Base-by-base conservation (phyloP, 2,113 vertebrate species). In the Hippopotamus amphibius region DNA sequence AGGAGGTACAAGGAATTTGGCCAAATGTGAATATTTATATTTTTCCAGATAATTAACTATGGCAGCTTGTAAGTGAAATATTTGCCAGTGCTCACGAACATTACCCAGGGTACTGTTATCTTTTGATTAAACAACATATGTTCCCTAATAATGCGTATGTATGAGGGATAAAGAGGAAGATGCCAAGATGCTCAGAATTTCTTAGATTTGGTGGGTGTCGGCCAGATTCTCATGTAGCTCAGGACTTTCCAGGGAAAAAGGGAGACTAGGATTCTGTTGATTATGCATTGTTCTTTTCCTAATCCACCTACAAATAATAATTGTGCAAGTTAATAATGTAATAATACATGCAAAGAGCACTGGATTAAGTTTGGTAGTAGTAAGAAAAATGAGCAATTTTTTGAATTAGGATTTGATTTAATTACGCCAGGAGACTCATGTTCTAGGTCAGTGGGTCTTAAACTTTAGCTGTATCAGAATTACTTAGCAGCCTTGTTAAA, bases 121-220 rank as follows among this genome's bases (percentile, higher is more conserved):
- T 97, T 98, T 97, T 92, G 65, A 94, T 97, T 94, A 97, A 98
- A 96, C 63, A 93, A 81, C 22, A 28, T 80, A 93, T 86, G 87
- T 96, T 96, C 82, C 86, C 11, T 92, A 98, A 92, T 94, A 68
- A 84, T n/a, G 26, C 15, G 96, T 97, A 96, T 57, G 65, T 88
- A 30, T 95, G 79, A 97, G 10, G 21, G 24, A 88, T 72, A 96
- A 87, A 96, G 41, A 96, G 43, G 96, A 90, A 95, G 89, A 6
- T 83, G 30, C 88, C 94, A 97, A 93, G 69, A 37, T 95, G 48
- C 76, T 66, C 22, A 85, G 95, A 90, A 86, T 95, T 66, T 97
- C 68, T 92, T 71, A 48, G 83, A 96, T 97, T 95, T 72, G 66
- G 46, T 95, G 61, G 26, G 55, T 71, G 71, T 76, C 72, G 92